Evolutionary conservation across 2,113 vertebrate species (phyloP), one percentile per base, ranked within the genome.

Genomic region (Jaculus jaculus): DNA sequence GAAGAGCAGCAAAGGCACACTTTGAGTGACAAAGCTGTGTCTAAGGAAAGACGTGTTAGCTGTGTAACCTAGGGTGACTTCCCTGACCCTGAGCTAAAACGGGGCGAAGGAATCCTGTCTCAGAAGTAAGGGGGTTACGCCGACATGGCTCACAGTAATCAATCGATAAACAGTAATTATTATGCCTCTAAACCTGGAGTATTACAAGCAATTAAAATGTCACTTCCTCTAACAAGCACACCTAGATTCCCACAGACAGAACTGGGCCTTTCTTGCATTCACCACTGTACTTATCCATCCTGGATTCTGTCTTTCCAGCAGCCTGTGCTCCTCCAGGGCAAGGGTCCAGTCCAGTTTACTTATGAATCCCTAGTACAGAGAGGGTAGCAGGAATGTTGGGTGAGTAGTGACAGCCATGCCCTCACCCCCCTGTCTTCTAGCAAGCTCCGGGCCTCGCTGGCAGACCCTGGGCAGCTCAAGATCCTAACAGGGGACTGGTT

Each of bases 401-500:
- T 94, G 73, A 87, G 21, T 37, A 23, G 47, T 90, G 68, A 94
- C 54, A 34, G 17, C 87, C 15, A n/a, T 1, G 11, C 58, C 37
- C 42, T 87, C 51, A 8, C 58, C 37, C 42, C 87, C 51, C 39
- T 72, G 7, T 1, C 0, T 78, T 1, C 68, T 96, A 99, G 99
- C 89, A 97, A 98, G 47, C 98, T 99, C 69, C 97, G 98, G 71
- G 95, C 98, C 96, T 98, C 97, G 0, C 97, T 98, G 95, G 97
- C 95, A 10, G 98, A 99, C 92, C 98, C 98, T 0, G 65, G 42
- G 23, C 98, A 91, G 92, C 97, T 99, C 95, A 98, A 98, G 96
- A 96, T 92, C 66, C 98, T 99, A 84, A 99, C 99, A 0, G 99
- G 99, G 0, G 98, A 98, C 10, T 99, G 99, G 99, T 99, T 99